Conservation (phyloP, 1,140 invertebrate species). For the Cylas formicarius region DNA sequence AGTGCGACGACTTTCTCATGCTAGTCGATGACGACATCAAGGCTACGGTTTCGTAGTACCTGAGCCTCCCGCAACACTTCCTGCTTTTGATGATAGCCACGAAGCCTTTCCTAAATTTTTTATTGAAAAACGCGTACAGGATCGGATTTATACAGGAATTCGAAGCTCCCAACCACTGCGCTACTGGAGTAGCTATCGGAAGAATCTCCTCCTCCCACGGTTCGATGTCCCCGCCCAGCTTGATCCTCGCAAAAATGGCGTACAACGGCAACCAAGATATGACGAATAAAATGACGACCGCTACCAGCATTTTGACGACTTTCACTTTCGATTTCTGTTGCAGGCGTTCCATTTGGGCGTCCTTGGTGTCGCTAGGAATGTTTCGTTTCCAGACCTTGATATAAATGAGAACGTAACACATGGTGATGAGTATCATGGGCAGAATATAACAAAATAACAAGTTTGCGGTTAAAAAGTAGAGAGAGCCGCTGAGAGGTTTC, state of each 20-base stretch:
- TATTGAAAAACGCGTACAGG: constrained; percentile 96
- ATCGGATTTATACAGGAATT: constrained; percentile 97
- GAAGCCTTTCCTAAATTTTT: constrained; percentile 91
- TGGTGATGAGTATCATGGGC: constrained; percentile 81
- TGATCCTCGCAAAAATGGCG: constrained; percentile 79
- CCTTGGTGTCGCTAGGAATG: constrained; percentile 85
- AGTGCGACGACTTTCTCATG: constrained; percentile 74
- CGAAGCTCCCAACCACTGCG: constrained; percentile 92
- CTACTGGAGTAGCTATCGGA: constrained; percentile 76
- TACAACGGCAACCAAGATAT: constrained; percentile 93
- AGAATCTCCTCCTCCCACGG: constrained; percentile 72
- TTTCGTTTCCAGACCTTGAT: constrained; percentile 80
- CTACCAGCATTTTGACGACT: constrained; percentile 94
- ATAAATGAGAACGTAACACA: constrained; percentile 91
- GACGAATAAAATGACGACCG: constrained; percentile 90
- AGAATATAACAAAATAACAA: constrained; percentile 87
- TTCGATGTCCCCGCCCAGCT: constrained; percentile 64
- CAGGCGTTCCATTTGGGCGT: constrained; percentile 84
- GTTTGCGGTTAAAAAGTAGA: constrained; percentile 86
- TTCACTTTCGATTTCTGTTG: constrained; percentile 89
- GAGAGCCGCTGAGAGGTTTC: constrained; percentile 62
- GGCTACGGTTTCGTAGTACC: constrained; percentile 76
- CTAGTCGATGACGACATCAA: constrained; percentile 75
- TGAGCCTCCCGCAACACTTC: constrained; percentile 71
- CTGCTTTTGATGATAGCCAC: constrained; percentile 78